Evolutionary conservation across 30 jellyfish, hydroid and myxozoan species (phyloP), one percentile per base, ranked within the genome.

Genomic region (Morbakka virulenta): DNA sequence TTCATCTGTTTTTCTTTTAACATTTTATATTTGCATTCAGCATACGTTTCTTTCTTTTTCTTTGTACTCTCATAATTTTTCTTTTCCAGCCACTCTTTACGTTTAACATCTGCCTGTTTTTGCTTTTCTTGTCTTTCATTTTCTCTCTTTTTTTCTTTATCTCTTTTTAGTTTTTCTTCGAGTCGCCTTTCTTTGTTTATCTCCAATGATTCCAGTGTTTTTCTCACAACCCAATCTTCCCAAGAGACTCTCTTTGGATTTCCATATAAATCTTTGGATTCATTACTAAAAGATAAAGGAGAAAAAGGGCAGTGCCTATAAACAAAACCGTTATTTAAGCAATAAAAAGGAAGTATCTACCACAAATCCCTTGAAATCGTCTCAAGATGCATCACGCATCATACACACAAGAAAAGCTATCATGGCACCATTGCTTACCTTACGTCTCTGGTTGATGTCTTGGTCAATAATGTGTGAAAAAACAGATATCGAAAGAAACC

Each of bases 141-240:
- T 70, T n/a, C 14, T 50, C 34, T 53, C 52, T 35, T 24, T 24
- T n/a, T 36, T 32, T 64, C 20, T 49, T 74, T 82, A n/a, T 41
- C 14, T 61, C 50, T 53, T 47, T 24, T 35, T 25, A 31, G 30
- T 29, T 61, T 62, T 66, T 70, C 70, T 62, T 25, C n/a, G 23
- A 63, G 87, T 32, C 48, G 52, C n/a, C 51, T 85, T n/a, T 73
- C 13, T 34, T 76, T 76, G 31, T 69, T 2, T 28, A 36, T 52
- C 71, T 67, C 64, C 49, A 85, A 50, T 29, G 76, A 88, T 2
- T 51, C 76, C 14, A 85, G 33, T n/a, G 96, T 78, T 41, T 85
- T 85, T 50, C 77, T 80, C 28, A 85, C 57, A 32, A 85, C 32
- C 96, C 96, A 85, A 27, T 85, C 96, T 50, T 85, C 96, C 96